Evolutionary conservation across 2,888 invertebrate species (phyloP), one percentile per base, ranked within the genome.

Genomic region (Conus canariensis): DNA sequence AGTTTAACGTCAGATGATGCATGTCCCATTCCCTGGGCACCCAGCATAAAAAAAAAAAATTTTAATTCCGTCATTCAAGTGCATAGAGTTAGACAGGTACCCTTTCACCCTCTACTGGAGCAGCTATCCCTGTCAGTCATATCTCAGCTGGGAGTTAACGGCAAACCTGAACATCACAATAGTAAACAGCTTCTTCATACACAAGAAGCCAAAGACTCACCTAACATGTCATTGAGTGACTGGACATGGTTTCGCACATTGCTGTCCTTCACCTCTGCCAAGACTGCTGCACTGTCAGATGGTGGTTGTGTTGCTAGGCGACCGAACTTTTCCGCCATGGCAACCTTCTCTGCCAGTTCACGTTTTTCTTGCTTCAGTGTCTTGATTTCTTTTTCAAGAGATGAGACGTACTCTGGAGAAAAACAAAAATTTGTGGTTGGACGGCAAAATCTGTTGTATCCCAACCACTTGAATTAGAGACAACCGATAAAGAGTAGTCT

Each of bases 211-310:
- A 25, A 60, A 85, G 10, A 88, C 83, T 56, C 82, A 96, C 96
- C 95, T 88, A 96, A 95, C 22, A 93, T 91, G 87, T 95, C 94
- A 93, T 96, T 96, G 9, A 96, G 93, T 25, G 95, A 93, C 92
- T 94, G 93, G 59, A 96, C 94, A 89, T 96, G 96, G 74, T 91
- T 93, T 86, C 93, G 93, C 16, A 96, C 92, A 7, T 92, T 90
- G 89, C 94, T 95, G 91, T 95, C 95, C 86, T 94, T 93, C n/a
- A 94, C 93, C 89, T 94, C 94, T 74, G 93, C 77, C 10, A 94
- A 92, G 86, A 93, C 91, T 64, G 93, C 90, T 88, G 94, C 93
- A 87, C 93, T 92, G 59, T 90, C 91, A 56, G 74, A 30, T 30
- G 92, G 90, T 14, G 90, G 90, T 58, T 90, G 59, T n/a, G 91